These are phyloP conservation scores for Lepetodrilus schrolli DNA, from an alignment of 2,888 invertebrate species.

Conservation along the genomic window DNA sequence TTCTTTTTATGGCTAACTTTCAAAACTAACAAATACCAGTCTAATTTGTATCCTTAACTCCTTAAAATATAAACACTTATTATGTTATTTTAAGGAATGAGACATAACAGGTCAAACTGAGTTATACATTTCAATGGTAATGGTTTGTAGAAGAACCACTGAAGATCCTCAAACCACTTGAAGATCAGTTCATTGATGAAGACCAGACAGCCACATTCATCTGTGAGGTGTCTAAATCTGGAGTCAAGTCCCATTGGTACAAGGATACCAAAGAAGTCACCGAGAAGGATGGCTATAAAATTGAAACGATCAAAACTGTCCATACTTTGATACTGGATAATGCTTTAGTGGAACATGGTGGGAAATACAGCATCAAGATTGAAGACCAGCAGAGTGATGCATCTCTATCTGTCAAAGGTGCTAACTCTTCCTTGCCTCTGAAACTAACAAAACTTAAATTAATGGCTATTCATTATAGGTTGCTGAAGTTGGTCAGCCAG, in stretches of 20 bases:
- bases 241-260: slow-evolving; percentile 55
- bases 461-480: too few species aligned
- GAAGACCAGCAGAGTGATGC: slow-evolving; percentile 56
- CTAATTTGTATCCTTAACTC: too few species aligned
- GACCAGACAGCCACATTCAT: slow-evolving; percentile 52
- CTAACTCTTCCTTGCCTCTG: too few species aligned
- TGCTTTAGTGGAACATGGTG: slow-evolving; percentile 60
- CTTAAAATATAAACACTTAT: too few species aligned
- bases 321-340: slow-evolving; percentile 57
- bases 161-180: slow-evolving; percentile 50
- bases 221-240: slow-evolving; percentile 59
- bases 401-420: slow-evolving; percentile 62
- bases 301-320: slow-evolving; percentile 77
- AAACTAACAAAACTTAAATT: too few species aligned
- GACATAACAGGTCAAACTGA: too few species aligned
- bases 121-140: too few species aligned
- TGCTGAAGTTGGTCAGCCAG: too few species aligned
- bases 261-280: slow-evolving; percentile 70
- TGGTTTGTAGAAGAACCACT: slow-evolving; percentile 47
- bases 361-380: slow-evolving; percentile 54
- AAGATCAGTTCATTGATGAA: slow-evolving; percentile 51
- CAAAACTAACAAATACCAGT: too few species aligned
- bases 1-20: too few species aligned
- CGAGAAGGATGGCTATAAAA: slow-evolving; percentile 86
- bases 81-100: too few species aligned